Percentiles rank a stretch among this genome's conserved stretches.
Conservation (phyloP, 2,113 vertebrate species). For the Neotragus pygmaeus region DNA sequence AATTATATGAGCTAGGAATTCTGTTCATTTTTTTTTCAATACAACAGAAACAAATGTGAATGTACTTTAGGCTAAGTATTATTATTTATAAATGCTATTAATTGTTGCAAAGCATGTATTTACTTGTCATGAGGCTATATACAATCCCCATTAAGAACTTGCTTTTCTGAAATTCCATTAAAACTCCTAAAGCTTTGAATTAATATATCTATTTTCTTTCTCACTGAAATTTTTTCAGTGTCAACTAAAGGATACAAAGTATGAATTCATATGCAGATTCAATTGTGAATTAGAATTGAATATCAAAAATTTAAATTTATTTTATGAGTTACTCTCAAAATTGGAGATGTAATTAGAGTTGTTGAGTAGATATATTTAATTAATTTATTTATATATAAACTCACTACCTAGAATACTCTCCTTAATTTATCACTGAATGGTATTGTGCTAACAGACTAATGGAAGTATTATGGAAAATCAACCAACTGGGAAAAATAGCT, state of each 20-base stretch:
- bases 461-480: not conserved
- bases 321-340: not conserved
- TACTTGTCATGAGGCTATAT: not conserved
- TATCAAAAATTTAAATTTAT: not conserved
- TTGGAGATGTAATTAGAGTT: not conserved
- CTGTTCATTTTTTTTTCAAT: conserved; percentile 53
- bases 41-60: conserved; percentile 59
- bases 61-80: conserved; percentile 46
- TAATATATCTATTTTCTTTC: not conserved
- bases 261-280: not conserved
- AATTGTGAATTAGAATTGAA: not conserved
- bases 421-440: not conserved
- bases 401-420: not conserved
- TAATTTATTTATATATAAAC: not conserved
- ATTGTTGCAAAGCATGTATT: not conserved
- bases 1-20: not conserved
- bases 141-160: not conserved
- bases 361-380: not conserved
- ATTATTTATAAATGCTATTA: not conserved
- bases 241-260: not conserved
- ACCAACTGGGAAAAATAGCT: not conserved
- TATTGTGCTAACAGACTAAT: not conserved
- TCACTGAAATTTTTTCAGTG: not conserved
- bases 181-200: not conserved
- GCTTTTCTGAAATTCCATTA: not conserved